phyloP scores from a whole-genome alignment of 1,140 invertebrate species.

The Penaeus chinensis region DNA sequence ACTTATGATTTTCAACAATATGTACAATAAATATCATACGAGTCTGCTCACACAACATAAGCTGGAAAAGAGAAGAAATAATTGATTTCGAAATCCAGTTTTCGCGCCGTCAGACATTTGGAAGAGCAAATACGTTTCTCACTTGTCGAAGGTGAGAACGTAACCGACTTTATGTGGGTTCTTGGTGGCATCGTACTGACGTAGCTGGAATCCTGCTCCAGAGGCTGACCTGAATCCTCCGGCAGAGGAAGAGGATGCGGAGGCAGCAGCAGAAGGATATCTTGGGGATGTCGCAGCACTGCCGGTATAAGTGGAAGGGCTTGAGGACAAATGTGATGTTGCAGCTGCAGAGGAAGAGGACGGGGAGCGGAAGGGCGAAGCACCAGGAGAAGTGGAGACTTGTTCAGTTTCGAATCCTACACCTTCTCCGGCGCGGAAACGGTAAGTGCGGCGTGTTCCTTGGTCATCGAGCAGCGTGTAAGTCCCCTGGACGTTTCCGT shows the following conservation, averaged over 20 bases:
- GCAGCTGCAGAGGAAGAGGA: background rate
- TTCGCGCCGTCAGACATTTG: too few relatives aligned
- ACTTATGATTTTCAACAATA: too few relatives aligned
- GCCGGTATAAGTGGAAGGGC: constrained; percentile 14
- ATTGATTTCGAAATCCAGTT: too few relatives aligned
- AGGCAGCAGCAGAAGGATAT: background rate
- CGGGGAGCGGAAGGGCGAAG: background rate
- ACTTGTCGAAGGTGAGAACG: background rate
- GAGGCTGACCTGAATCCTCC: background rate
- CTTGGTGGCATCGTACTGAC: constrained; percentile 43
- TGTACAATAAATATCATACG: too few relatives aligned
- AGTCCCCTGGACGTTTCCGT: constrained; percentile 66
- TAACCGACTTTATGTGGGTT: constrained; percentile 21
- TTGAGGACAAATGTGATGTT: constrained; percentile 2
- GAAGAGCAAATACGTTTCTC: too few relatives aligned
- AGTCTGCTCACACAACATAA: too few relatives aligned
- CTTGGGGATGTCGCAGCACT: background rate
- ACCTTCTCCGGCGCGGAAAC: constrained; percentile 57
- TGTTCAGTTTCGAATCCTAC: constrained; percentile 61
- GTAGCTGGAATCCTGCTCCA: background rate
- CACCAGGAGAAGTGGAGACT: constrained; percentile 28
- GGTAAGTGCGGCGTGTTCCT: constrained; percentile 47
- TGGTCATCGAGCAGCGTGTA: constrained; percentile 67
- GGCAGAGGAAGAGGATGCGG: background rate
- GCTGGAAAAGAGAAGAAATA: too few relatives aligned